Evolutionary conservation across 2,113 vertebrate species (phyloP).

Genomic region (Chinchilla lanigera): DNA sequence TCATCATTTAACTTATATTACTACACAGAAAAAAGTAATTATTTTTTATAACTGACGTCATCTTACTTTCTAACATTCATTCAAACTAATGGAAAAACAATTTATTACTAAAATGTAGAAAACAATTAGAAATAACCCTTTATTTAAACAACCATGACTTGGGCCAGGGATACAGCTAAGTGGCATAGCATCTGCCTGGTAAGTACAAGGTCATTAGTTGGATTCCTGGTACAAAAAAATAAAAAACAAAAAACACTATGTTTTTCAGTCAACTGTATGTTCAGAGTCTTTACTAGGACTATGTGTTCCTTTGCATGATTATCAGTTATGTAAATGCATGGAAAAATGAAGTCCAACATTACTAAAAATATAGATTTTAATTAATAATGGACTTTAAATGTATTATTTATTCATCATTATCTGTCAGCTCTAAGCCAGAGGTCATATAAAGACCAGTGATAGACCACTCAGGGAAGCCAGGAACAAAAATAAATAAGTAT

Average conservation of each 20-base stretch:
- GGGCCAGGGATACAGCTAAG: too few species aligned
- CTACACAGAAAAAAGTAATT: background rate
- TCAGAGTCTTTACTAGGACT: background rate
- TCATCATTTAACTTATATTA: constrained; percentile 4
- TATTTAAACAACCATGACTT: background rate
- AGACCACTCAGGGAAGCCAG: background rate
- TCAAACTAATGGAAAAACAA: background rate
- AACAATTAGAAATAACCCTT: background rate
- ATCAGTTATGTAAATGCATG: background rate
- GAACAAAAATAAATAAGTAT: background rate
- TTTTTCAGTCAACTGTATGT: background rate
- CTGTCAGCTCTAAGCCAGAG: background rate
- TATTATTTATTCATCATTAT: background rate
- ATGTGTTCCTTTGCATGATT: background rate
- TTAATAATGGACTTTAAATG: background rate
- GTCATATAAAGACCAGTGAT: background rate
- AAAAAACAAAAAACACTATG: too few species aligned
- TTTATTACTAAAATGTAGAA: background rate
- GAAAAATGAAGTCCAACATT: background rate
- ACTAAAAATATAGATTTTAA: background rate
- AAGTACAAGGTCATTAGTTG: too few species aligned
- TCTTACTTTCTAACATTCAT: background rate
- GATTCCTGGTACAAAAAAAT: too few species aligned
- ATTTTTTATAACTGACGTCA: background rate
- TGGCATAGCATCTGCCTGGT: too few species aligned